Evolutionary conservation across 1,140 invertebrate species (phyloP), one percentile per base, ranked within the genome.

Genomic region (Pemphigus obesinymphae): DNA sequence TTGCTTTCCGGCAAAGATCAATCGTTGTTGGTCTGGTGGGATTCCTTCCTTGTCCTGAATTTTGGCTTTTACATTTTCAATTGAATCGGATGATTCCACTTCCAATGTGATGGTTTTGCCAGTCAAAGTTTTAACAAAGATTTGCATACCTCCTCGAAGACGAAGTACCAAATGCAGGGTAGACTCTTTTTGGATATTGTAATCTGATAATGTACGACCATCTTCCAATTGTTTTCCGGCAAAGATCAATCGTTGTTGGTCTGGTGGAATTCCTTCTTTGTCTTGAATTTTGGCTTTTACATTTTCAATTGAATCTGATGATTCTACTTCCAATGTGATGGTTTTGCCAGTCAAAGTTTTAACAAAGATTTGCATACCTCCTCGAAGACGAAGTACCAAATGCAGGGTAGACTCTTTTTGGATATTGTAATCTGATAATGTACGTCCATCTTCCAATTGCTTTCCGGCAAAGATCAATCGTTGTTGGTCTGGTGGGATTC

Each of bases 31-130:
- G n/a, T n/a, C n/a, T n/a, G n/a, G n/a, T n/a, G n/a, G n/a, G n/a
- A n/a, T n/a, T n/a, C n/a, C n/a, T n/a, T n/a, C n/a, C n/a, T n/a
- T n/a, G n/a, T n/a, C n/a, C n/a, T n/a, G n/a, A n/a, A n/a, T n/a
- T n/a, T n/a, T n/a, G n/a, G n/a, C n/a, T n/a, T n/a, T n/a, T n/a
- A n/a, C n/a, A 87, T 94, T 94, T 84, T 94, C 93, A 84, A 94
- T 94, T 0, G 92, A 93, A 72, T 91, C 90, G 0, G 90, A 92
- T 7, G 93, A 90, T 84, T 95, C 93, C 3, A 94, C 93, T 85
- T 94, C 93, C 0, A 94, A 86, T 0, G 93, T 95, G 82, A 95
- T 95, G 3, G 93, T 95, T 86, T 95, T 95, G 0, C 93, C 93
- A 6, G 93, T 93, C 0, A 91, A 86, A 34, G 91, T 93, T 84